Evolutionary conservation across 2,888 invertebrate species (phyloP).

Genomic region (Drosophila picticornis): DNA sequence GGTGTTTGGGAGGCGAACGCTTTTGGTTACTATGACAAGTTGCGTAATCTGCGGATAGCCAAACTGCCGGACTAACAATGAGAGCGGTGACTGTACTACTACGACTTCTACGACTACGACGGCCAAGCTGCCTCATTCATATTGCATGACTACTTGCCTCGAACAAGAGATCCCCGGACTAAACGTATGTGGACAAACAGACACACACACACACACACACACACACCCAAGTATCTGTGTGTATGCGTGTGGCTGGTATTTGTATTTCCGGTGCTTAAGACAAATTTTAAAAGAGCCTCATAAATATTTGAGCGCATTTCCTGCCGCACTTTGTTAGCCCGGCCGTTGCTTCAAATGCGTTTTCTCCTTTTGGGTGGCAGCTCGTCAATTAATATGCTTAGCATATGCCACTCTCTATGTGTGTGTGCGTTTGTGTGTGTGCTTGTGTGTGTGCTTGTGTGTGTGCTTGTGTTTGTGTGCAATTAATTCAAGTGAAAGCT

Average conservation of each 20-base stretch:
- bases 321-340: slow-evolving; percentile 64
- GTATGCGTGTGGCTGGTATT: slow-evolving; percentile 39
- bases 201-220: not conserved
- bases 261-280: slow-evolving; percentile 81
- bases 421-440: slow-evolving; percentile 4
- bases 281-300: slow-evolving; percentile 78
- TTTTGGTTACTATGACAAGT: slow-evolving; percentile 20
- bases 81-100: slow-evolving; percentile 66
- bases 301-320: slow-evolving; percentile 73
- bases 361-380: slow-evolving; percentile 46
- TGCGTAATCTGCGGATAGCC: slow-evolving; percentile 23
- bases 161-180: slow-evolving; percentile 12
- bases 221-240: not conserved
- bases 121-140: slow-evolving; percentile 52
- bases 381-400: slow-evolving; percentile 56
- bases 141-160: slow-evolving; percentile 50
- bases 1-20: not conserved
- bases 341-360: slow-evolving; percentile 37
- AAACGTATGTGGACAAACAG: slow-evolving; percentile 5
- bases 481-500: slow-evolving; percentile 67
- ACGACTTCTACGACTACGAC: not conserved
- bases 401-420: slow-evolving; percentile 4
- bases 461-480: slow-evolving; percentile 19
- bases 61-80: slow-evolving; percentile 36
- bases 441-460: not conserved